phyloP scores from a whole-genome alignment of 2,797 vertebrate genomes.

The Pipistrellus pipistrellus region DNA sequence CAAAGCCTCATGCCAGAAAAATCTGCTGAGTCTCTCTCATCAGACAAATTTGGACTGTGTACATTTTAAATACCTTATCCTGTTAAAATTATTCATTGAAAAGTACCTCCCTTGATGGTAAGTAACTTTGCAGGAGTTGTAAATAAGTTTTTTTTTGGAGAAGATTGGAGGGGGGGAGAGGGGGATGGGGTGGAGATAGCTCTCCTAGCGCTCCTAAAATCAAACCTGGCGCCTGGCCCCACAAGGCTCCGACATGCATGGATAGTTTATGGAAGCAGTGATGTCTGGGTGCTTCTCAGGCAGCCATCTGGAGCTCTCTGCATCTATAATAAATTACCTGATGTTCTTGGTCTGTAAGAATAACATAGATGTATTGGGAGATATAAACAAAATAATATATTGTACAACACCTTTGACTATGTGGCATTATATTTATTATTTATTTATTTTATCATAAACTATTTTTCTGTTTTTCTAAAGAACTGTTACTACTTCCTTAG shows the following conservation, averaged over 20 bases:
- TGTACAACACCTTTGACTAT: neutral
- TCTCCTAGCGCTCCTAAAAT: neutral
- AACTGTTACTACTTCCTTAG: neutral
- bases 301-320: neutral
- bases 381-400: neutral
- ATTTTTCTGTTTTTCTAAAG: neutral
- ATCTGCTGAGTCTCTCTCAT: neutral
- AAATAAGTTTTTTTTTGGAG: neutral
- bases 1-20: neutral
- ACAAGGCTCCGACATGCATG: neutral
- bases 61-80: neutral
- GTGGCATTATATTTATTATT: neutral
- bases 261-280: neutral
- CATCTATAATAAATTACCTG: neutral
- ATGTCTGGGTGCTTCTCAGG: neutral
- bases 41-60: neutral
- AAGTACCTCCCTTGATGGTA: neutral
- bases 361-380: neutral
- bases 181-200: neutral
- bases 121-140: neutral
- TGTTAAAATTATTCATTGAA: conserved; percentile 11
- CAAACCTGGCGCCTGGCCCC: neutral
- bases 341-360: neutral
- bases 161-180: neutral
- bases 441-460: conserved; percentile 31